Evolutionary conservation across 2,888 invertebrate genomes (phyloP).

Genomic region (Argyresthia goedartella): DNA sequence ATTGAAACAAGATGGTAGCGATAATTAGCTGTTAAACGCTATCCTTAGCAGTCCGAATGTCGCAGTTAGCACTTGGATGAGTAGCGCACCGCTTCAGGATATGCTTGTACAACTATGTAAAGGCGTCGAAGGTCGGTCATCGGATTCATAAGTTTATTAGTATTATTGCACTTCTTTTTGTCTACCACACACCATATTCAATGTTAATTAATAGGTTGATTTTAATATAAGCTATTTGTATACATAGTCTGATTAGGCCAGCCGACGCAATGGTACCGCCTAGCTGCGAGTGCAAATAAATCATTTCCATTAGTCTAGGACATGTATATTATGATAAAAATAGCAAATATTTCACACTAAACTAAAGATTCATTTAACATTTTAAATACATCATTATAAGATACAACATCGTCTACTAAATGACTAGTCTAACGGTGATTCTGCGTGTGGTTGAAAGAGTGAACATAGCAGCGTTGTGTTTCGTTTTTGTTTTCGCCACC

Average conservation of each 20-base stretch:
- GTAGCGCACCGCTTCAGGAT: conserved; percentile 4
- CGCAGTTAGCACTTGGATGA: too few species aligned
- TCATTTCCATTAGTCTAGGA: conserved; percentile 51
- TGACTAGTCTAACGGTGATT: conserved; percentile 63
- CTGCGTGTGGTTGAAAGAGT: background rate
- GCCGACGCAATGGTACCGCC: conserved; percentile 15
- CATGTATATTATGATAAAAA: conserved; percentile 44
- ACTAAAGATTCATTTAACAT: conserved; percentile 63
- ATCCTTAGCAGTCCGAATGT: too few species aligned
- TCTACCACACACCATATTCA: conserved; percentile 28
- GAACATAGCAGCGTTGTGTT: too few species aligned
- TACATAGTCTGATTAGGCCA: conserved; percentile 24
- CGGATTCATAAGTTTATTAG: conserved; percentile 45
- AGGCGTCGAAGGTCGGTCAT: conserved; percentile 40
- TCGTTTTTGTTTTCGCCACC: too few species aligned
- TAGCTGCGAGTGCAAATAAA: conserved; percentile 48
- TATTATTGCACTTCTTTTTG: conserved; percentile 45
- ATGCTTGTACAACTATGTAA: conserved; percentile 38
- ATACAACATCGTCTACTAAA: conserved; percentile 64
- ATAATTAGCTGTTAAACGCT: too few species aligned
- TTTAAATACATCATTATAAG: conserved; percentile 51
- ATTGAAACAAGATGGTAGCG: too few species aligned
- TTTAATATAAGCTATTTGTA: conserved; percentile 1
- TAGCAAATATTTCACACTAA: conserved; percentile 58
- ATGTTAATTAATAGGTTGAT: conserved; percentile 22